phyloP scores from a whole-genome alignment of 2,888 invertebrate species.

The Criorhina ranunculi region DNA sequence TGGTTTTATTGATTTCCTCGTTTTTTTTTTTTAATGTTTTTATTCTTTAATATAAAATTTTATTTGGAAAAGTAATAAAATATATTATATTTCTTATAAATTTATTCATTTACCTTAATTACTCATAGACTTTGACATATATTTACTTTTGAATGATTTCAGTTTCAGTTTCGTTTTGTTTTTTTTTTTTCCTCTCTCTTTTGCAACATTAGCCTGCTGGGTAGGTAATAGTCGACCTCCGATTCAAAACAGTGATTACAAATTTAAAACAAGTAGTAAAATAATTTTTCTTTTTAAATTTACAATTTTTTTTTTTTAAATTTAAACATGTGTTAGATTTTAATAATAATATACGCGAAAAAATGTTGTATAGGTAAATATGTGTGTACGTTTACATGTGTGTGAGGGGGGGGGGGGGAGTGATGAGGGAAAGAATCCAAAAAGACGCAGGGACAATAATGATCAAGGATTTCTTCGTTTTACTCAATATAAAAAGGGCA shows the following conservation, averaged over 20 bases:
- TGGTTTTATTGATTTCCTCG: constrained; percentile 70
- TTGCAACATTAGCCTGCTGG: constrained; percentile 64
- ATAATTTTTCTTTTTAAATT: constrained; percentile 21
- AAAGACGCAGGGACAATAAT: constrained; percentile 67
- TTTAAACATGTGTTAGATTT: constrained; percentile 59
- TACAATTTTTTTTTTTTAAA: constrained; percentile 42
- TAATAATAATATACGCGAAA: constrained; percentile 49
- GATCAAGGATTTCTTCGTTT: constrained; percentile 59
- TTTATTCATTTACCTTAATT: constrained; percentile 74
- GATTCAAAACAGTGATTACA: constrained; percentile 50
- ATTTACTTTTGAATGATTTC: constrained; percentile 72
- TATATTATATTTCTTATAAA: constrained; percentile 76
- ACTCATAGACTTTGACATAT: constrained; percentile 74
- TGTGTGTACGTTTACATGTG: constrained; percentile 23
- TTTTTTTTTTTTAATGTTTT: constrained; percentile 43
- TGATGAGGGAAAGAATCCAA: constrained; percentile 60
- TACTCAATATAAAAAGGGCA: constrained; percentile 76
- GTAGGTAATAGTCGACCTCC: constrained; percentile 58
- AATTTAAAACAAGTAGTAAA: constrained; percentile 48
- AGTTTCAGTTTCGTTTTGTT: constrained; percentile 57
- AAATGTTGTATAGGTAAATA: constrained; percentile 35
- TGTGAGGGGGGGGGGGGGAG: constrained; percentile 44
- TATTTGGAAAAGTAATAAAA: constrained; percentile 77
- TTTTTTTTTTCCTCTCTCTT: constrained; percentile 13
- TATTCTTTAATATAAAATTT: constrained; percentile 72